phyloP scores from a whole-genome alignment of 2,888 invertebrate genomes.

The Hoplodrina ambigua region DNA sequence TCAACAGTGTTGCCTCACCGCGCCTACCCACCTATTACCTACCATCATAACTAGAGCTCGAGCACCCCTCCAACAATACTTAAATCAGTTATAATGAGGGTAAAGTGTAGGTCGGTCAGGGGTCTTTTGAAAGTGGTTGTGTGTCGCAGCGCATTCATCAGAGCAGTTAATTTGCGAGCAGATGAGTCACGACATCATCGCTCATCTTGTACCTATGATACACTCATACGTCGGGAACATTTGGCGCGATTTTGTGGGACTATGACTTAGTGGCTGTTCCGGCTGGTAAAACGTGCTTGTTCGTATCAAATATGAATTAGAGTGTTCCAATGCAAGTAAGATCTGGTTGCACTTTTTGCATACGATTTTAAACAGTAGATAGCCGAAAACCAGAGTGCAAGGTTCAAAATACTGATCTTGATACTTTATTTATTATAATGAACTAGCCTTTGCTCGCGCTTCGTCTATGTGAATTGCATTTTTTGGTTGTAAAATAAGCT shows the following conservation, averaged over 20 bases:
- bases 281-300: conserved; percentile 10
- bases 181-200: conserved; percentile 87
- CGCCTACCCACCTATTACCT: conserved; percentile 77
- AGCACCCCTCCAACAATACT: conserved; percentile 53
- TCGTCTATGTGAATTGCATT: no score
- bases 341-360: not conserved
- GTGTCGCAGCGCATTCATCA: conserved; percentile 84
- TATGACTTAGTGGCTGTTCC: conserved; percentile 41
- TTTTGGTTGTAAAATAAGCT: no score
- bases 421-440: not conserved
- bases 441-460: no score
- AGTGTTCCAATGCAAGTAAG: not conserved
- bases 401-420: not conserved
- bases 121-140: conserved; percentile 73
- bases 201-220: conserved; percentile 82
- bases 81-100: conserved; percentile 50
- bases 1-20: conserved; percentile 81
- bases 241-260: conserved; percentile 68
- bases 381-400: not conserved
- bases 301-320: conserved; percentile 18
- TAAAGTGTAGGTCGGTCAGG: conserved; percentile 47
- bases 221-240: conserved; percentile 80
- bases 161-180: conserved; percentile 88
- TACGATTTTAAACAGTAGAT: not conserved
- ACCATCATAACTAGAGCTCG: conserved; percentile 71